A percentile compares a stretch with the other conserved stretches of the same genome.
Conservation (phyloP, 64 coral and sea anemone species). For the Orbicella faveolata region DNA sequence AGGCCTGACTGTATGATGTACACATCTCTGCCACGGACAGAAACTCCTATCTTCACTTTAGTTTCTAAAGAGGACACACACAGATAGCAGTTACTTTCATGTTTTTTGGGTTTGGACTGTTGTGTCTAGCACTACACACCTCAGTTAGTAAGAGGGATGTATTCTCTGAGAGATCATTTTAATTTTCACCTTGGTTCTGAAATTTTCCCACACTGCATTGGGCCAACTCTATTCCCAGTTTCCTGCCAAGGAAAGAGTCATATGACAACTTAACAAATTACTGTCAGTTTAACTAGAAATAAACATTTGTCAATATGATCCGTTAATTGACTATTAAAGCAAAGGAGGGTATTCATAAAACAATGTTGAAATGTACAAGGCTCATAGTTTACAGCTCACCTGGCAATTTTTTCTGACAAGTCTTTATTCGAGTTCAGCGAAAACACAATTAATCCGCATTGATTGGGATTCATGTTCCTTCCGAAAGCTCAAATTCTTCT, state of each 20-base stretch:
- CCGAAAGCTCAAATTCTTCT: background rate
- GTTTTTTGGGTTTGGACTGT: background rate
- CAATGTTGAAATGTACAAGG: background rate
- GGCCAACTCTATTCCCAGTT: constrained; percentile 77
- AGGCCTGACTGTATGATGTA: constrained; percentile 96
- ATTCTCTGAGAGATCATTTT: background rate
- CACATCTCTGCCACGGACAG: constrained; percentile 91
- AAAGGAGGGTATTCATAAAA: background rate
- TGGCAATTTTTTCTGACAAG: constrained; percentile 88
- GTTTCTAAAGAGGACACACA: constrained; percentile 58
- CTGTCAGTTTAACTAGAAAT: background rate
- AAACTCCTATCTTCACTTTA: constrained; percentile 82
- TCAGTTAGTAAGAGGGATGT: no score
- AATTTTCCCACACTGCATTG: constrained; percentile 71
- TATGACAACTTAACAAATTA: background rate
- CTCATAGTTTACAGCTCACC: constrained; percentile 30
- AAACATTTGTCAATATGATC: background rate
- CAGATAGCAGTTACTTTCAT: background rate
- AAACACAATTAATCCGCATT: constrained; percentile 87
- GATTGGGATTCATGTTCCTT: constrained; percentile 45
- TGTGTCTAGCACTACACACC: no score
- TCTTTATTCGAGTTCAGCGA: constrained; percentile 85
- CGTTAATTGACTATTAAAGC: background rate
- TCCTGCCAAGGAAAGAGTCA: constrained; percentile 35
- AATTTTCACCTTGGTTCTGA: constrained; percentile 70